Conservation (phyloP, 2,113 vertebrate species). For the Passer domesticus region DNA sequence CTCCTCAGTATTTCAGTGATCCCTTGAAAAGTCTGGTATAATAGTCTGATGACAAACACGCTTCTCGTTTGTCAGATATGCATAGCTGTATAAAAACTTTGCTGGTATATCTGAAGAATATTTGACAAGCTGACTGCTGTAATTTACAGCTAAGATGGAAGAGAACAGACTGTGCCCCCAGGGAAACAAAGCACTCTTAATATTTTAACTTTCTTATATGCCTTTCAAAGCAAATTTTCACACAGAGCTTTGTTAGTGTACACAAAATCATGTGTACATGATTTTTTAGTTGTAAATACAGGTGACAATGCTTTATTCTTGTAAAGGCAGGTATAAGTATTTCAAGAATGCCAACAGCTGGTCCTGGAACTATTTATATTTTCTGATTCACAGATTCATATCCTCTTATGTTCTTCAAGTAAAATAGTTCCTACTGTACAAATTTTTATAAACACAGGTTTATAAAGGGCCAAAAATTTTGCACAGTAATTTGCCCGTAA, state of each 20-base stretch:
- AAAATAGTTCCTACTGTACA: not conserved
- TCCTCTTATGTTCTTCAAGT: fast-evolving
- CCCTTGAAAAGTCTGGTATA: not conserved
- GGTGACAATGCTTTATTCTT: not conserved
- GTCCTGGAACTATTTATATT: not conserved
- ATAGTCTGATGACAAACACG: not conserved
- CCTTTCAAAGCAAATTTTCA: not conserved
- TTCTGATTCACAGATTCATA: not conserved
- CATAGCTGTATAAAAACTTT: not conserved
- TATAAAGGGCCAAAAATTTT: not conserved
- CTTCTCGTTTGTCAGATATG: not conserved
- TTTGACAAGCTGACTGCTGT: not conserved
- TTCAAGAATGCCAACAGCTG: not conserved
- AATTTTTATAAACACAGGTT: not conserved
- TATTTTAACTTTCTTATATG: not conserved
- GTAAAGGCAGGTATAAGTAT: not conserved
- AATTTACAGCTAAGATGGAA: not conserved
- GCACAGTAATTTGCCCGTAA: not conserved
- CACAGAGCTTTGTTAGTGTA: not conserved
- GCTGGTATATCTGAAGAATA: not conserved
- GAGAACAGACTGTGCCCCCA: not conserved
- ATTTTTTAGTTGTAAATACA: not conserved
- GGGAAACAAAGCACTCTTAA: not conserved
- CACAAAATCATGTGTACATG: not conserved
- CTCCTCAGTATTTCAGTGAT: not conserved